These are phyloP conservation scores for Microcebus griseorufus DNA, from an alignment of 2,113 vertebrate species.

Conservation along the genomic window DNA sequence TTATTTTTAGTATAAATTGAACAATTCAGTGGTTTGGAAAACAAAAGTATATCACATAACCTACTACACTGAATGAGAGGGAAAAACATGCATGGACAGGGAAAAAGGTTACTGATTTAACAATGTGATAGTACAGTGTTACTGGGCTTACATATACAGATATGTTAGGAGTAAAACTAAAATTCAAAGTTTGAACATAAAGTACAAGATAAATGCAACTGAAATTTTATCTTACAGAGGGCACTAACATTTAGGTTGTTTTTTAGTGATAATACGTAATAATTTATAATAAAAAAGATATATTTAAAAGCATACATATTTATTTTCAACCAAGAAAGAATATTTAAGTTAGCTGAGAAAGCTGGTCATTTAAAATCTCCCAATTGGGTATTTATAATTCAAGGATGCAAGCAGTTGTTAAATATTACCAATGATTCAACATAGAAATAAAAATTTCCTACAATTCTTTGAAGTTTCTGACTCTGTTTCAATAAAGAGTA, in stretches of 20 bases:
- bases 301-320: background rate
- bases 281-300: background rate
- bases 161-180: background rate
- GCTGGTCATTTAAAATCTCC: background rate
- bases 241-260: background rate
- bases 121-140: background rate
- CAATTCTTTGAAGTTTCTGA: background rate
- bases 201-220: background rate
- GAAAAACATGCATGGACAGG: background rate
- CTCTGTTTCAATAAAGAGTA: background rate
- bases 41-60: background rate
- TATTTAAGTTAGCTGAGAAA: conserved; percentile 6
- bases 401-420: background rate
- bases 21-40: background rate
- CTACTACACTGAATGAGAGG: background rate
- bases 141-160: background rate
- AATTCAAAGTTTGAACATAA: conserved; percentile 33
- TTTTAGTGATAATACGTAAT: background rate
- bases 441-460: background rate
- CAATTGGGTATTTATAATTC: background rate
- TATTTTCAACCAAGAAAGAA: conserved; percentile 43
- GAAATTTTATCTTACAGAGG: background rate
- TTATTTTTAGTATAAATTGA: conserved; percentile 6
- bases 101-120: background rate
- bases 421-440: background rate